These are phyloP conservation scores for Psittacula derbiana DNA, from an alignment of 2,797 vertebrate species.

Conservation along the genomic window DNA sequence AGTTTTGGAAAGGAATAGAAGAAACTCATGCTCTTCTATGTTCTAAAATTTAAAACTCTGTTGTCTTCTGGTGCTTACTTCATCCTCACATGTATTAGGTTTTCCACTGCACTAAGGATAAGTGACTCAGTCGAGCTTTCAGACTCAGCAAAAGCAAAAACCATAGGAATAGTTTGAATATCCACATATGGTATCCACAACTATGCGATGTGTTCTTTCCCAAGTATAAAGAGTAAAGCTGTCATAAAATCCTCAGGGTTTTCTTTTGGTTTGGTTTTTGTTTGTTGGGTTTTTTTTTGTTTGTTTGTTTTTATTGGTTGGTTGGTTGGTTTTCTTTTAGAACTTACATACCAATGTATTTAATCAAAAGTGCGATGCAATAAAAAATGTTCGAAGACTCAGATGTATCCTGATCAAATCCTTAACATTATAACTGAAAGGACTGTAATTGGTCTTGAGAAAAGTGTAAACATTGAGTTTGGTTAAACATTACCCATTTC, in stretches of 20 bases:
- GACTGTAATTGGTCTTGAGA: neutral
- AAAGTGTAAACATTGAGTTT: neutral
- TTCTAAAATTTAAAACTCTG: neutral
- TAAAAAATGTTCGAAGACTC: neutral
- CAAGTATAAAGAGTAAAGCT: slow-evolving; percentile 1
- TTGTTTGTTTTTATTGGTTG: neutral
- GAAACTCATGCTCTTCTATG: neutral
- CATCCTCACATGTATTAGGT: neutral
- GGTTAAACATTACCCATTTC: neutral
- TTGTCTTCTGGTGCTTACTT: neutral
- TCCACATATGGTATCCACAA: neutral
- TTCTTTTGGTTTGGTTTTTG: neutral
- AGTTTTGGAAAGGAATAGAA: neutral
- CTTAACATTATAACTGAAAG: neutral
- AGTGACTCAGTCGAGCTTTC: neutral
- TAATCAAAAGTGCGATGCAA: neutral
- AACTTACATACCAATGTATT: neutral
- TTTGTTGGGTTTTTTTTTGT: neutral
- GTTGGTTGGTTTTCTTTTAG: neutral
- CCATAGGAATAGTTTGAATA: neutral
- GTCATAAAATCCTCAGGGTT: neutral
- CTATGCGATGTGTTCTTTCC: neutral
- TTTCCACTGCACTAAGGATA: neutral
- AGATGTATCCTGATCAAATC: neutral
- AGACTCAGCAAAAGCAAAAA: neutral